Evolutionary conservation across 2,113 vertebrate species (phyloP).

Genomic region (Microtus ochrogaster): DNA sequence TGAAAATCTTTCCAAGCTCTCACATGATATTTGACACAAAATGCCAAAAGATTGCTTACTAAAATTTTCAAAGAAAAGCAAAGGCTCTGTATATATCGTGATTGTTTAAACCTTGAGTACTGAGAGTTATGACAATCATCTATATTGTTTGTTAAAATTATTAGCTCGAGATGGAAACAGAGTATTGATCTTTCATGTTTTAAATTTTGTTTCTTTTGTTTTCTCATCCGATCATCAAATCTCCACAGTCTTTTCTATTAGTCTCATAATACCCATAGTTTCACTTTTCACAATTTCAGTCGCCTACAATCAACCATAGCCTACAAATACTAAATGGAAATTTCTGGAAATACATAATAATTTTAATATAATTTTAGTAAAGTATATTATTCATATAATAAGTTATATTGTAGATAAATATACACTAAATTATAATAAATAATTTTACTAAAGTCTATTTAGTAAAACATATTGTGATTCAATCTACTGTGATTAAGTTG

Average conservation of each 20-base stretch:
- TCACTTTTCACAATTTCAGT: not conserved
- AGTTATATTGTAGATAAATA: not conserved
- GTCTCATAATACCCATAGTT: not conserved
- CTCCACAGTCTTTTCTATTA: not conserved
- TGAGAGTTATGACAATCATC: not conserved
- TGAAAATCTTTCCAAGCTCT: conserved; percentile 39
- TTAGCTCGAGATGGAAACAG: not conserved
- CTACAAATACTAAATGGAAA: not conserved
- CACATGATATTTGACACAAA: not conserved
- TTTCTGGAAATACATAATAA: not conserved
- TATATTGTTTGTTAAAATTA: not conserved
- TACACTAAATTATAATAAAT: not conserved
- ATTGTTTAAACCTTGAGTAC: not conserved
- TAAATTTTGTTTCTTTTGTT: not conserved
- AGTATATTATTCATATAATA: not conserved
- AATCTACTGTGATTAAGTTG: not conserved
- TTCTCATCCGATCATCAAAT: not conserved
- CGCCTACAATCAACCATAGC: not conserved
- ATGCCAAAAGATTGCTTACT: not conserved
- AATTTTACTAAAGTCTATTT: not conserved
- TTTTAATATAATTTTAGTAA: not conserved
- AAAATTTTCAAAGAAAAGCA: not conserved
- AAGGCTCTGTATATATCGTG: not conserved
- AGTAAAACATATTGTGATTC: not conserved
- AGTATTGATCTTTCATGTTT: not conserved